A percentile compares a stretch with the other conserved stretches of the same genome.
These are phyloP conservation scores for Mimas tiliae DNA, from an alignment of 2,888 invertebrate species.

Conservation along the genomic window DNA sequence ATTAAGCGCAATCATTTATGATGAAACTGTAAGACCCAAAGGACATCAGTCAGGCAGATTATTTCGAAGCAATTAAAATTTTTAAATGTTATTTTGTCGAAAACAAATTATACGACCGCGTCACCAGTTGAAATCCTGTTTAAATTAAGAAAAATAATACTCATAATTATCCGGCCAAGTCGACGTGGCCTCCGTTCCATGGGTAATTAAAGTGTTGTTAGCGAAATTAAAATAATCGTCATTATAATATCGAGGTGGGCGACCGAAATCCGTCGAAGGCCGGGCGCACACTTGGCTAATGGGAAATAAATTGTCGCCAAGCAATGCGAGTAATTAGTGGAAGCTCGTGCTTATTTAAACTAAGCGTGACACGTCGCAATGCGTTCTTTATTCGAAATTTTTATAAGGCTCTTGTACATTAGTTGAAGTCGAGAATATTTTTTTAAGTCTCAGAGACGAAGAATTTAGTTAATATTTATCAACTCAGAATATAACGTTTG, in stretches of 20 bases:
- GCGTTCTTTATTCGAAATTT: constrained; percentile 52
- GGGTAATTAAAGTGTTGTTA: constrained; percentile 82
- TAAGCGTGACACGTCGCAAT: constrained; percentile 67
- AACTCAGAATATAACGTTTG: too few species aligned
- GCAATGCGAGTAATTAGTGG: constrained; percentile 75
- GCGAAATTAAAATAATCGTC: constrained; percentile 81
- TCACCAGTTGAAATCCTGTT: constrained; percentile 18
- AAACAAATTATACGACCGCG: constrained; percentile 20
- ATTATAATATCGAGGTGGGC: constrained; percentile 63
- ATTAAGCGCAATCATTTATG: constrained; percentile 12
- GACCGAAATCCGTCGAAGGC: constrained; percentile 77
- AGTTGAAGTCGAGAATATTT: too few species aligned
- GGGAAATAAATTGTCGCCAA: constrained; percentile 83
- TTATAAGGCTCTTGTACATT: constrained; percentile 51
- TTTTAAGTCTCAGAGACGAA: too few species aligned
- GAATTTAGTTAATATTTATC: too few species aligned
- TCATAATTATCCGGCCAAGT: constrained; percentile 47
- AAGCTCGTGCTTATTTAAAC: constrained; percentile 67
- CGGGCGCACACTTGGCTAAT: constrained; percentile 59
- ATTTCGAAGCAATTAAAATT: constrained; percentile 22
- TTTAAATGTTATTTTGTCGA: constrained; percentile 17
- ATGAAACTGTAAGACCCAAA: constrained; percentile 15
- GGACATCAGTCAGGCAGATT: constrained; percentile 14
- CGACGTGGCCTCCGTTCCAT: constrained; percentile 54
- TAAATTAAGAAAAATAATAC: constrained; percentile 29